phyloP scores from a whole-genome alignment of 2,113 vertebrate species.

The Neodon shergylaensis region DNA sequence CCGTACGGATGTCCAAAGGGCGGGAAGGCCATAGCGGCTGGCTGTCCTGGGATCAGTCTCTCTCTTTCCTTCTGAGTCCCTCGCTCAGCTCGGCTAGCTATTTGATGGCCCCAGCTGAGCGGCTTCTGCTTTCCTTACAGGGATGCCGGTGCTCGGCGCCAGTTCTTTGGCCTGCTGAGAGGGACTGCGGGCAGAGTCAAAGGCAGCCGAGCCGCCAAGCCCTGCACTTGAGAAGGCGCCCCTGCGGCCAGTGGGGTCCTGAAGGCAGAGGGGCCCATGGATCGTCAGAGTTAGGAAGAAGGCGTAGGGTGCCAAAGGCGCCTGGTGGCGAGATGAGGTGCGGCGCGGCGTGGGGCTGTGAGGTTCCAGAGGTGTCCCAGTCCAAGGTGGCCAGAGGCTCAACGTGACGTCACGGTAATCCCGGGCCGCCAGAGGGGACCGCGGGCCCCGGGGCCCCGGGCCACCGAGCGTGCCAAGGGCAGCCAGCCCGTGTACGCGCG shows the following conservation, averaged over 20 bases:
- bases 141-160: not conserved
- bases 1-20: conserved; percentile 98
- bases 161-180: not conserved
- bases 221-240: conserved; percentile 58
- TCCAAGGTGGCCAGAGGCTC: conserved; percentile 93
- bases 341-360: conserved; percentile 93
- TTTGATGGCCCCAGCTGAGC: not conserved
- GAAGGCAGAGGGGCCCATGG: conserved; percentile 80
- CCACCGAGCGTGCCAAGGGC: conserved; percentile 91
- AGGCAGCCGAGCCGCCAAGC: conserved; percentile 57
- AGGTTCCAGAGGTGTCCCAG: conserved; percentile 94
- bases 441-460: conserved; percentile 70
- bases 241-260: conserved; percentile 62
- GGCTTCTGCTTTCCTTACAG: conserved; percentile 48
- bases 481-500: conserved; percentile 87
- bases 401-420: conserved; percentile 98
- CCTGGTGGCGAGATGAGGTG: conserved; percentile 73
- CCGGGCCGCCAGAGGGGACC: conserved; percentile 87
- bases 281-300: conserved; percentile 66
- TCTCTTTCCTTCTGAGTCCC: not conserved
- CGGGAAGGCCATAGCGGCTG: conserved; percentile 94
- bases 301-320: conserved; percentile 41
- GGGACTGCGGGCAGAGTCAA: conserved; percentile 61
- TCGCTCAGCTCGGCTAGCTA: not conserved
- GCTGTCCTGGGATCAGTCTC: conserved; percentile 79